These are phyloP conservation scores for Ectemnius continuus DNA, from an alignment of 2,888 invertebrate genomes.

Conservation along the genomic window DNA sequence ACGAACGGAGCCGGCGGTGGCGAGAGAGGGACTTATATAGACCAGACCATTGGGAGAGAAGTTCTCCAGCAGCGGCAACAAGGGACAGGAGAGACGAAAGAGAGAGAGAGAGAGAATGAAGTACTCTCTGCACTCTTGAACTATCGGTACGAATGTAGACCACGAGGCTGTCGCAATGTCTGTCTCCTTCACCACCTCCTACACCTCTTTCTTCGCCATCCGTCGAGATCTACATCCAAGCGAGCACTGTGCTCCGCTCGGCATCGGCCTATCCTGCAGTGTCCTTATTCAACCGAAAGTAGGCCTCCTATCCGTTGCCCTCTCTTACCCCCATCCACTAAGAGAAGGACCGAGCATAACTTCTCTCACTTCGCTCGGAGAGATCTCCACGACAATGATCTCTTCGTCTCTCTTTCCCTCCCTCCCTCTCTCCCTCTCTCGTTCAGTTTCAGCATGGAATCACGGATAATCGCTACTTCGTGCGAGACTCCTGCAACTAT, in stretches of 20 bases:
- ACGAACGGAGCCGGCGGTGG: constrained; percentile 24
- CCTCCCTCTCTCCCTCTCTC: too few species aligned
- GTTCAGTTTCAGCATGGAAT: too few species aligned
- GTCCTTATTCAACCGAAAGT: constrained; percentile 18
- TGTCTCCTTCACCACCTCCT: constrained; percentile 53
- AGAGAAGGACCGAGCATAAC: too few species aligned
- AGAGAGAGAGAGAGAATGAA: constrained; percentile 6
- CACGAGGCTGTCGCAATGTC: constrained; percentile 64
- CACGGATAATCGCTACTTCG: too few species aligned
- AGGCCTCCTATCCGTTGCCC: not conserved
- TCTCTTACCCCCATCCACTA: too few species aligned
- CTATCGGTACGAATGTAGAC: constrained; percentile 68
- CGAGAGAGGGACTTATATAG: constrained; percentile 5
- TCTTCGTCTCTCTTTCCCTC: too few species aligned
- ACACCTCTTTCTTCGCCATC: constrained; percentile 45
- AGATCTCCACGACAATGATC: too few species aligned
- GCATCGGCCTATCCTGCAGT: constrained; percentile 12
- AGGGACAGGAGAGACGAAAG: constrained; percentile 19
- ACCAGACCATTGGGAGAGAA: constrained; percentile 3
- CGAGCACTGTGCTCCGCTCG: constrained; percentile 21
- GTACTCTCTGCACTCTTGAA: constrained; percentile 64
- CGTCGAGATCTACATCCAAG: constrained; percentile 29
- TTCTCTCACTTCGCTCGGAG: too few species aligned
- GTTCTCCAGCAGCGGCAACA: not conserved
- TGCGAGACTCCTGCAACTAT: too few species aligned